A percentile compares a stretch with the other conserved stretches of the same genome.
phyloP scores from a whole-genome alignment of 2,797 vertebrate species.

The Notolepis coatsorum region DNA sequence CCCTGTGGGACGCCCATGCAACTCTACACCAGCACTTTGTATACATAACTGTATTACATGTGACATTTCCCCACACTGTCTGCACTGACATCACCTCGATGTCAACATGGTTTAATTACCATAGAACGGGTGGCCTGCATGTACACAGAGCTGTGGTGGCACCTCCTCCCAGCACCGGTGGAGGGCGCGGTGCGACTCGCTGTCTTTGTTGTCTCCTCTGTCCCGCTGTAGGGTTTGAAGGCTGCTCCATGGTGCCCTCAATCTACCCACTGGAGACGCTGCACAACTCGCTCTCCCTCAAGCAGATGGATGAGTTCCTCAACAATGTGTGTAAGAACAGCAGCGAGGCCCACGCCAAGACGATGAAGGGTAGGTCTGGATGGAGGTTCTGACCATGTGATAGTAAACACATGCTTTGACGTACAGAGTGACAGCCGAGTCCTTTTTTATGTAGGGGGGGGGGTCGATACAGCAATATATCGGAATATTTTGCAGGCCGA shows the following conservation, averaged over 20 bases:
- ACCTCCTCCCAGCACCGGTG: constrained; percentile 7
- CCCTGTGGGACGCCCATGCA: not conserved
- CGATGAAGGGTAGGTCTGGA: constrained; percentile 83
- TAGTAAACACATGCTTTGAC: too few species aligned
- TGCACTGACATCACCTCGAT: not conserved
- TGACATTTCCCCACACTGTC: not conserved
- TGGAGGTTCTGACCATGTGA: too few species aligned
- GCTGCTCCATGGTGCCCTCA: constrained; percentile 97
- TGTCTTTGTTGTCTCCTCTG: constrained; percentile 32
- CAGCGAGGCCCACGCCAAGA: constrained; percentile 84
- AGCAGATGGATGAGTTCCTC: constrained; percentile 95
- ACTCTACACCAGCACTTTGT: too few species aligned
- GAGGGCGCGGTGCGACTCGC: constrained; percentile 35
- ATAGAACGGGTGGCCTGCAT: not conserved
- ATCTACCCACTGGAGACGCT: constrained; percentile 98
- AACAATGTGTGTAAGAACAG: constrained; percentile 89
- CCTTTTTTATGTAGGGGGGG: too few species aligned
- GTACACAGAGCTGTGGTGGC: not conserved
- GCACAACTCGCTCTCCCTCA: constrained; percentile 96
- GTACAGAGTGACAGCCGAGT: too few species aligned
- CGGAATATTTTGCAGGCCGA: too few species aligned
- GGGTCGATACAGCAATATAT: too few species aligned
- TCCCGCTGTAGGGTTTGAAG: constrained; percentile 92
- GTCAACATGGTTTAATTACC: not conserved
- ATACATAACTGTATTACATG: not conserved